phyloP scores from a whole-genome alignment of 2,113 vertebrate genomes.

The Onychorhynchus coronatus region DNA sequence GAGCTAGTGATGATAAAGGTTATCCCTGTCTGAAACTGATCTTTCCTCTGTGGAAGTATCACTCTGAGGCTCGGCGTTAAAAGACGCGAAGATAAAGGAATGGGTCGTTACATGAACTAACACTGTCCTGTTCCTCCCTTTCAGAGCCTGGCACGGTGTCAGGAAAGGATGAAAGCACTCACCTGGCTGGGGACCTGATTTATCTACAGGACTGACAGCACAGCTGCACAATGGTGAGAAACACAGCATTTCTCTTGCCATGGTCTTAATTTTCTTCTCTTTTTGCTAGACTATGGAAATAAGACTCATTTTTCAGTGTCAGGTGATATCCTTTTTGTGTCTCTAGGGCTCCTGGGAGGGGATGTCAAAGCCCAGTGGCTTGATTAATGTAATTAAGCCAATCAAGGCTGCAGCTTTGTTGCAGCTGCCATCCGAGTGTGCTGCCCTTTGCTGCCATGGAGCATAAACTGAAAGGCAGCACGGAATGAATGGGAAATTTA shows the following conservation, averaged over 20 bases:
- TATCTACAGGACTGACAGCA: neutral
- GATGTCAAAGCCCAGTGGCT: neutral
- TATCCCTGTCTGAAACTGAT: conserved; percentile 70
- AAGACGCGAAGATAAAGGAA: neutral
- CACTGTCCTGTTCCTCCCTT: neutral
- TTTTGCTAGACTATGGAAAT: neutral
- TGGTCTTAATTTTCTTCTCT: neutral
- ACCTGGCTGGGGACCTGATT: neutral
- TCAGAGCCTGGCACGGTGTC: neutral
- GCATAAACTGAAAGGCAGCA: neutral
- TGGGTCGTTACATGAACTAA: neutral
- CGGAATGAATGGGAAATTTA: neutral
- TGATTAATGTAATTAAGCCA: conserved; percentile 27
- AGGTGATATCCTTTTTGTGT: neutral
- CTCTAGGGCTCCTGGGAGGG: neutral
- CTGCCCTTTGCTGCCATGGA: neutral
- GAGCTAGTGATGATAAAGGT: conserved; percentile 70
- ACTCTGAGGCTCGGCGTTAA: conserved; percentile 60
- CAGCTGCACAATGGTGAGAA: neutral
- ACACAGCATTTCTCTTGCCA: neutral
- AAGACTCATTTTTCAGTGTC: neutral
- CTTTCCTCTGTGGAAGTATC: conserved; percentile 44
- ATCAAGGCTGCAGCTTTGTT: conserved; percentile 5
- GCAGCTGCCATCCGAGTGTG: neutral
- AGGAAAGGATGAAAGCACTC: accelerated